Percentiles rank a stretch among this genome's conserved stretches.
Evolutionary conservation across 2,888 invertebrate genomes (phyloP).

Genomic region (Melitaea athalia): DNA sequence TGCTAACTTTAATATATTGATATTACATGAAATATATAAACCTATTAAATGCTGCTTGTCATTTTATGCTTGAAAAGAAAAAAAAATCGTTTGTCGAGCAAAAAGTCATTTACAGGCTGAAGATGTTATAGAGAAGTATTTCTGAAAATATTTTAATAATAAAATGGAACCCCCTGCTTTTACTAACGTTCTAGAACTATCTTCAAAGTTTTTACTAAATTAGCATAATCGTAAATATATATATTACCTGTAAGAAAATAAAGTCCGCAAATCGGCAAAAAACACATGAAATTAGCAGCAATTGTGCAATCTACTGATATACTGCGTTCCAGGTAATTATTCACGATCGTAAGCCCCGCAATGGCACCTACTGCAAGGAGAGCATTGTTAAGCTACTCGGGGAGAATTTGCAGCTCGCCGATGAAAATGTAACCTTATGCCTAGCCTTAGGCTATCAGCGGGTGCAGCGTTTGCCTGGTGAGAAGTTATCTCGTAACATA

Average conservation of each 20-base stretch:
- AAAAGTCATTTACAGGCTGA: no score
- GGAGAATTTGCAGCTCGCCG: slow-evolving; percentile 74
- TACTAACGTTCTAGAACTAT: no score
- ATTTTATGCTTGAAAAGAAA: no score
- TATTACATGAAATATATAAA: neutral
- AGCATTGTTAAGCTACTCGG: slow-evolving; percentile 75
- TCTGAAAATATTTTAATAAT: no score
- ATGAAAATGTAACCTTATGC: slow-evolving; percentile 76
- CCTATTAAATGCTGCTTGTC: no score
- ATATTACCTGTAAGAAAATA: neutral
- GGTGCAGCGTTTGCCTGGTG: slow-evolving; percentile 76
- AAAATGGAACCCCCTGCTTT: no score
- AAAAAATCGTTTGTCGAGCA: no score
- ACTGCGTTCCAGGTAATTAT: slow-evolving; percentile 68
- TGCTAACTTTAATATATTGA: no score
- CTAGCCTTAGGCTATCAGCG: slow-evolving; percentile 76
- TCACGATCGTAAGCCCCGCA: slow-evolving; percentile 76
- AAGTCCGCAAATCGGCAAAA: neutral
- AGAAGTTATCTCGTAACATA: slow-evolving; percentile 25
- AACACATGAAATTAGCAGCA: slow-evolving; percentile 14
- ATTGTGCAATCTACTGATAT: slow-evolving; percentile 20
- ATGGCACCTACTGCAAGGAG: slow-evolving; percentile 77
- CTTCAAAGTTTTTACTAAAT: neutral
- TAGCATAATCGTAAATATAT: neutral
- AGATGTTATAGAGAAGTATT: no score